Evolutionary conservation across 2,888 invertebrate genomes (phyloP), one percentile per base, ranked within the genome.

Genomic region (Colostygia pectinataria): DNA sequence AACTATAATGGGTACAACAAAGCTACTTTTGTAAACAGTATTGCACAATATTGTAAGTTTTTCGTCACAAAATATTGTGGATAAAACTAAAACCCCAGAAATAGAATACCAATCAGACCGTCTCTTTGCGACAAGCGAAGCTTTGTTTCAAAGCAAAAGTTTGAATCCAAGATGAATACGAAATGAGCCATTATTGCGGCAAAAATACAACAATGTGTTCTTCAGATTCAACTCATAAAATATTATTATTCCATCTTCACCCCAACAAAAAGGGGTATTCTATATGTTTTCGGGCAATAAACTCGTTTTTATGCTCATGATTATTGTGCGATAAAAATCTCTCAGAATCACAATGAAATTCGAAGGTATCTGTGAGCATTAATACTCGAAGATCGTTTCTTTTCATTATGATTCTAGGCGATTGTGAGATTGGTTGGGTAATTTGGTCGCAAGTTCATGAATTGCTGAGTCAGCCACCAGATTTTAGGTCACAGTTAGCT

Each of bases 131-230:
- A 36, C 50, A 46, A 52, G 44, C 49, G 52, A 59, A 57, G 55
- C 57, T 53, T 52, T 53, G 51, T 51, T 46, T 40, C 37, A 48
- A 55, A 59, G 51, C 55, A 46, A 43, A 48, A 51, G 53, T 50
- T 56, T 51, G 44, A 42, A 48, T 41, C 32, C 48, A 48, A 53
- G 53, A 53, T 39, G 59, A 59, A 59, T 59, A 46, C 57, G 33
- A 44, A 55, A 59, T 59, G 55, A 57, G 48, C 57, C 52, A 50
- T 53, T 45, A 48, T 39, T 50, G 45, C 20, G 29, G 45, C 52
- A 53, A 48, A 50, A 54, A 52, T 52, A 54, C 51, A 52, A 56
- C 47, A 52, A 49, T 44, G 48, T 43, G 46, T 52, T 51, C 51
- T 51, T 52, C 42, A 52, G 52, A 52, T 52, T 52, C 44, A 25